Conservation (phyloP, 2,113 vertebrate genomes). For the Grammomys dolichurus region DNA sequence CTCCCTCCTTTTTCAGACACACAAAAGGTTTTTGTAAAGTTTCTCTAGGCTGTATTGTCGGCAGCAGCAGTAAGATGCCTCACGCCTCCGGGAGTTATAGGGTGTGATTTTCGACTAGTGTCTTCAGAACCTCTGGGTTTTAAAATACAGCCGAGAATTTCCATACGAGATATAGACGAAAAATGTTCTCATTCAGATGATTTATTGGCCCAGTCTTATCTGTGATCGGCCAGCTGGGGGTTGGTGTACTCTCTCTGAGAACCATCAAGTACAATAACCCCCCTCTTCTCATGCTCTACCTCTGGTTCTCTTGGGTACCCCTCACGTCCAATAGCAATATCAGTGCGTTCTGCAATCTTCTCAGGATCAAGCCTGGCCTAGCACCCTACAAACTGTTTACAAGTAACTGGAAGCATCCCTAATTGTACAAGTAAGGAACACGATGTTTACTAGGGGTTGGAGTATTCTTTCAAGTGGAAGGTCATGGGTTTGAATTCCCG, state of each 20-base stretch:
- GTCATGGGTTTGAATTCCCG: neutral
- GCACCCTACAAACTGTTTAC: neutral
- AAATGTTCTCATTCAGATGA: neutral
- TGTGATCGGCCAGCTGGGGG: neutral
- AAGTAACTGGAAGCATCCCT: neutral
- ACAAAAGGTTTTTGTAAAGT: slow-evolving; percentile 78
- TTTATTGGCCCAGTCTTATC: neutral
- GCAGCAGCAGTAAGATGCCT: slow-evolving; percentile 15
- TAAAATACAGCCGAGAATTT: slow-evolving; percentile 29
- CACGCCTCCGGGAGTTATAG: slow-evolving; percentile 22
- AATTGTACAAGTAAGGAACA: neutral
- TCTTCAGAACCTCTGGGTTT: slow-evolving; percentile 51
- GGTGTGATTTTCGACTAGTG: slow-evolving; percentile 47
- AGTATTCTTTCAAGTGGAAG: neutral
- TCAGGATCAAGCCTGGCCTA: neutral
- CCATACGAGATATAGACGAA: slow-evolving; percentile 1
- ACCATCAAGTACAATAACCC: rapidly evolving
- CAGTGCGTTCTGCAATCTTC: neutral
- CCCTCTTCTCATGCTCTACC: neutral
- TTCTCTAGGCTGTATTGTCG: slow-evolving; percentile 53
- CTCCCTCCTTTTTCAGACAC: slow-evolving; percentile 69
- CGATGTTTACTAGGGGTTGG: rapidly evolving
- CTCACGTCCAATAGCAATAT: neutral
- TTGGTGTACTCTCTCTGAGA: neutral
- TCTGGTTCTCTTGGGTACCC: neutral